Base-by-base conservation (phyloP, 2,888 invertebrate genomes). In the Drosophila bunnanda region DNA sequence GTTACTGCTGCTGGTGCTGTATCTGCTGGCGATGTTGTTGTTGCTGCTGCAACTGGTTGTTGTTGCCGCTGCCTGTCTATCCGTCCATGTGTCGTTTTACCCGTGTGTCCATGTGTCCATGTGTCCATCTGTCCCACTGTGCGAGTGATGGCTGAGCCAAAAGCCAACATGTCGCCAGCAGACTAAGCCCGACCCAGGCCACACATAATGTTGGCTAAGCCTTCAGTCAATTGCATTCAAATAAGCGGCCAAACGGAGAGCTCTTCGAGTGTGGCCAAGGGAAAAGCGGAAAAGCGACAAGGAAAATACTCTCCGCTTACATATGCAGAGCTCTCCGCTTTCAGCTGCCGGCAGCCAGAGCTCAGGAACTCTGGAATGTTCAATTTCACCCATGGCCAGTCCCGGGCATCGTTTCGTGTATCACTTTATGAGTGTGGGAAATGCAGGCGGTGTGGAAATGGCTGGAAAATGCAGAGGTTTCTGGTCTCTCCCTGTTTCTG, bases 191-290 rank as follows among this genome's bases (percentile, higher is more conserved):
- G 57, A 48, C 60, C 73, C 73, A 62, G 81, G 80, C 78, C 80
- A 68, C 83, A 82, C 78, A 88, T 75, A 75, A 61, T 76, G 77
- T 72, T 54, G 70, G 75, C 76, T 86, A 74, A 83, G 77, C 83
- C 87, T 72, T 82, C 83, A 83, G 88, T 83, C 83, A 84, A 84
- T 84, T 84, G 83, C 83, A 84, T 84, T 88, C 86, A 82, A 88
- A 88, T 83, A 83, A 85, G 80, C 83, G 83, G 46, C 56, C 65
- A 48, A 65, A 43, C 34, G 32, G 15, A 44, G 36, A 52, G 57
- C 41, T 28, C 69, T 32, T 15, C 10, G 32, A 15, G 30, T 41
- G 34, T 25, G 30, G 30, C 8, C 15, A 12, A 6, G 34, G 28
- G 44, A n/a, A 22, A 32, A 17, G 41, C 28, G 44, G 60, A 28